Percentiles rank a stretch among this genome's conserved stretches.
phyloP scores from a whole-genome alignment of 2,888 invertebrate species.

The Sesia apiformis region DNA sequence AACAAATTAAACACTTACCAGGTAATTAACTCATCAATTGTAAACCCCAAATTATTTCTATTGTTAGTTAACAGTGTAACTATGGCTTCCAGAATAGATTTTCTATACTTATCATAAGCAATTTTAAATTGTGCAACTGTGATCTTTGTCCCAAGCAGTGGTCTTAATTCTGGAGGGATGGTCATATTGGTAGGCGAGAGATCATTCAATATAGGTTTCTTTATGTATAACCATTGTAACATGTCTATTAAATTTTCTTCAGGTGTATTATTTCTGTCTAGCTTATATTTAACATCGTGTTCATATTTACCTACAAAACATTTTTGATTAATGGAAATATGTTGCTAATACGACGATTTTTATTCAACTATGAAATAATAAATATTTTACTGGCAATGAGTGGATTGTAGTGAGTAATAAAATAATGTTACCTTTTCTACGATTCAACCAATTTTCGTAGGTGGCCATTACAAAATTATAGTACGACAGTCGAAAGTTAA shows the following conservation, averaged over 20 bases:
- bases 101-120: constrained; percentile 83
- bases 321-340: not conserved
- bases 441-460: constrained; percentile 64
- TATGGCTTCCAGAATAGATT: constrained; percentile 91
- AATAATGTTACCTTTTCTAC: constrained; percentile 53
- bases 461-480: constrained; percentile 39
- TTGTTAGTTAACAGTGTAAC: constrained; percentile 84
- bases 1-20: constrained; percentile 31
- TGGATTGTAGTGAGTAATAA: not conserved
- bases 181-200: constrained; percentile 53
- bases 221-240: constrained; percentile 73
- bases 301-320: constrained; percentile 63
- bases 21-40: constrained; percentile 83
- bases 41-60: constrained; percentile 79
- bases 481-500: not conserved
- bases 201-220: constrained; percentile 51
- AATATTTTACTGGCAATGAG: not conserved
- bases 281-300: constrained; percentile 77
- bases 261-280: constrained; percentile 75
- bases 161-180: constrained; percentile 59
- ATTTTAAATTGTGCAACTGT: constrained; percentile 54
- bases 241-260: constrained; percentile 79
- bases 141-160: constrained; percentile 52
- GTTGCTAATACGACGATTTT: not conserved
- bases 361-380: not conserved